Conservation (phyloP, 2,113 vertebrate genomes). For the Euleptes europaea region DNA sequence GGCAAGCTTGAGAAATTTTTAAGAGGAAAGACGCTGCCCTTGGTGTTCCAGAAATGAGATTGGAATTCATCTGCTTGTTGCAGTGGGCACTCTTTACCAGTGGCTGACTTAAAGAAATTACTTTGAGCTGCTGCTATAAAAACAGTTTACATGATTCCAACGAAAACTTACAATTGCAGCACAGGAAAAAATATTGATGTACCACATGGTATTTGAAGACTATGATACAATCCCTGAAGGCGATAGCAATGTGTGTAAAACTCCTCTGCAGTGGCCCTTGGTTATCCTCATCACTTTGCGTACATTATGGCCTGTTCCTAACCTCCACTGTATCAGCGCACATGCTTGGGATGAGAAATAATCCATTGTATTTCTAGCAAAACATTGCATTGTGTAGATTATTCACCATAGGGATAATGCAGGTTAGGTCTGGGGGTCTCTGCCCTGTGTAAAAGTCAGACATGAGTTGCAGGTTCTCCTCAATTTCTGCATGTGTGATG, state of each 20-base stretch:
- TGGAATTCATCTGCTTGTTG: constrained; percentile 24
- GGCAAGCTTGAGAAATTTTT: not conserved
- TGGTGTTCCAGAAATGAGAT: constrained; percentile 23
- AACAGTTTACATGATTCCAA: constrained; percentile 42
- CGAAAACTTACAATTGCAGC: constrained; percentile 2
- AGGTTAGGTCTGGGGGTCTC: too few species aligned
- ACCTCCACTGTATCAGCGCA: too few species aligned
- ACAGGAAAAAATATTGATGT: constrained; percentile 23
- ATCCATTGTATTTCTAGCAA: not conserved
- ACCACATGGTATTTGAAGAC: constrained; percentile 38
- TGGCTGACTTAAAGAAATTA: constrained; percentile 39
- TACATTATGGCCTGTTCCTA: not conserved
- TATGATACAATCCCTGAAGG: constrained; percentile 47
- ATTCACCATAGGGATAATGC: too few species aligned
- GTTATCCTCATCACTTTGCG: constrained; percentile 41
- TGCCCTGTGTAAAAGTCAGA: too few species aligned
- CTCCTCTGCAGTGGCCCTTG: constrained; percentile 59
- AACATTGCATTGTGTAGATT: not conserved
- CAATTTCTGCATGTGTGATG: too few species aligned
- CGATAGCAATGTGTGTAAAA: constrained; percentile 49
- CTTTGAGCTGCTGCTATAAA: constrained; percentile 36
- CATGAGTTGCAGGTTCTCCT: too few species aligned
- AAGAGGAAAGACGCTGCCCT: not conserved
- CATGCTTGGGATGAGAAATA: not conserved
- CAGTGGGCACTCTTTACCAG: constrained; percentile 10